phyloP scores from a whole-genome alignment of 2,888 invertebrate species.

The Eubasilissa splendida region DNA sequence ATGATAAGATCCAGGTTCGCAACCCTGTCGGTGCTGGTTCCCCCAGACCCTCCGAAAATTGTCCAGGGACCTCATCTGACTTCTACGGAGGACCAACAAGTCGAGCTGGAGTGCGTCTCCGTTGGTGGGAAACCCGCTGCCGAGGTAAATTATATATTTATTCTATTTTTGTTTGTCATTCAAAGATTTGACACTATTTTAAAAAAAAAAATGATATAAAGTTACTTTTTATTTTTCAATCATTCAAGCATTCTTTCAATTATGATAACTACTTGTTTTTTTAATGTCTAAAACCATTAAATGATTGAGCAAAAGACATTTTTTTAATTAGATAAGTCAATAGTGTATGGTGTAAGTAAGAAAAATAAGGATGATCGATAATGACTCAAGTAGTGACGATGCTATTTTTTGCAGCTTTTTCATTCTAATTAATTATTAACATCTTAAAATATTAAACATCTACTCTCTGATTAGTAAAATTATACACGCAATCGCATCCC shows the following conservation, averaged over 20 bases:
- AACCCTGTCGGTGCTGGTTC: slow-evolving; percentile 88
- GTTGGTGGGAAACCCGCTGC: slow-evolving; percentile 95
- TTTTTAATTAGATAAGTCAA: neutral
- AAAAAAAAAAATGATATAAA: no score
- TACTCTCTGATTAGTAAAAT: no score
- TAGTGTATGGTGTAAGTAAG: neutral
- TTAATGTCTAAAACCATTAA: neutral
- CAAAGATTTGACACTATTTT: neutral
- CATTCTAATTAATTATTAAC: no score
- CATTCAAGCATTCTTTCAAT: no score
- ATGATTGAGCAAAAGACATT: neutral
- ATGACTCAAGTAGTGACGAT: no score
- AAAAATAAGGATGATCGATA: neutral
- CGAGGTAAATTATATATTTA: slow-evolving; percentile 73
- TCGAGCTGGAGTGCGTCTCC: slow-evolving; percentile 93
- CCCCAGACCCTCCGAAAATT: slow-evolving; percentile 94
- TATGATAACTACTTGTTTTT: no score
- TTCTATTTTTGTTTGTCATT: neutral
- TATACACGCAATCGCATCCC: no score
- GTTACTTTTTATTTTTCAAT: no score
- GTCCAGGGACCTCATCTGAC: slow-evolving; percentile 88
- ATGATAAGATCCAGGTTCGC: slow-evolving; percentile 91
- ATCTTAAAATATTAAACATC: no score
- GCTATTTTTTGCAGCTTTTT: no score
- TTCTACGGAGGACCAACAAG: slow-evolving; percentile 91